These are phyloP conservation scores for Notospermus geniculatus DNA, from an alignment of 1,140 invertebrate species.

Conservation along the genomic window DNA sequence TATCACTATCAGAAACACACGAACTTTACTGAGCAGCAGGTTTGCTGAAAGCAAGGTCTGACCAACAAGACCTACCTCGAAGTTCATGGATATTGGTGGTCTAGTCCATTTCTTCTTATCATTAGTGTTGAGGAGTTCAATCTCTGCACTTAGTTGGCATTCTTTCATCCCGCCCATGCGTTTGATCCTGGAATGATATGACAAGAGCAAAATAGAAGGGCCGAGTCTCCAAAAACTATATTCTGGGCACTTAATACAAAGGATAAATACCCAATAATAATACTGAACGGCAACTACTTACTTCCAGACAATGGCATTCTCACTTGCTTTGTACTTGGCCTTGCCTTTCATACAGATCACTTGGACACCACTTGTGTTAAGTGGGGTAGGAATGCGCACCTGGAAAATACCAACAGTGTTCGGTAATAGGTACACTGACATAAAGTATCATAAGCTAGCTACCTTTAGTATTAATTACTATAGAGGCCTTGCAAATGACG, in stretches of 20 bases:
- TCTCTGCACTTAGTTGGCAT: slow-evolving; percentile 98
- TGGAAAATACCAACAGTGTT: too few relatives aligned
- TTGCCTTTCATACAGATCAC: slow-evolving; percentile 99
- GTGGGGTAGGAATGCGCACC: slow-evolving; percentile 96
- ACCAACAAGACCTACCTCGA: slow-evolving; percentile 72
- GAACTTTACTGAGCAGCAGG: too few relatives aligned
- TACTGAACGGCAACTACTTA: slow-evolving; percentile 59
- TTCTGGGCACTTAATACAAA: too few relatives aligned
- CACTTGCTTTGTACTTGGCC: slow-evolving; percentile 99
- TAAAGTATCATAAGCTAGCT: too few relatives aligned
- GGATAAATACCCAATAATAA: too few relatives aligned
- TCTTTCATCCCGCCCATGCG: slow-evolving; percentile 99
- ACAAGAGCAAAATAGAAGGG: neutral
- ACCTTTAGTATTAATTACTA: neutral
- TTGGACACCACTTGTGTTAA: slow-evolving; percentile 98
- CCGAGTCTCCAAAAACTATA: too few relatives aligned
- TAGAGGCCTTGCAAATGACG: neutral
- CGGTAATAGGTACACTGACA: too few relatives aligned
- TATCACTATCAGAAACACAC: too few relatives aligned
- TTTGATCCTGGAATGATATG: slow-evolving; percentile 77
- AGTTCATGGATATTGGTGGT: slow-evolving; percentile 99
- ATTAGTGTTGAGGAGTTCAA: slow-evolving; percentile 93
- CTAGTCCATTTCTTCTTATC: slow-evolving; percentile 99
- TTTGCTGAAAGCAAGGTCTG: neutral
- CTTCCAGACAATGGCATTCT: slow-evolving; percentile 99